These are phyloP conservation scores for Napeogenes inachia DNA, from an alignment of 2,888 invertebrate genomes.

Conservation along the genomic window DNA sequence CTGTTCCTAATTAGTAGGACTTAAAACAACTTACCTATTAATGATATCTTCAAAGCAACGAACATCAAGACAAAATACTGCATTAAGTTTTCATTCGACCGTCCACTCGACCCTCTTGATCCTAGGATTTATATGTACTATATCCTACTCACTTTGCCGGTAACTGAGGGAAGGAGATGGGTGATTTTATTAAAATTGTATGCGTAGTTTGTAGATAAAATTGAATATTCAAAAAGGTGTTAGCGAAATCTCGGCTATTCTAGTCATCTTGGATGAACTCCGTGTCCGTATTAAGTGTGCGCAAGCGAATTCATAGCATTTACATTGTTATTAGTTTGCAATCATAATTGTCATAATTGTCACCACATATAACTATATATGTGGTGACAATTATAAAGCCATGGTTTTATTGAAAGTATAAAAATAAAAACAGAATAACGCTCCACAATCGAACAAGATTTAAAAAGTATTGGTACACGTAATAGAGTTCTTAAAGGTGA, in stretches of 20 bases:
- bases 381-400: too few species aligned
- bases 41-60: constrained; percentile 35
- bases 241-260: constrained; percentile 65
- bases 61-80: constrained; percentile 38
- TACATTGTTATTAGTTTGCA: not conserved
- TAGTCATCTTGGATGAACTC: constrained; percentile 43
- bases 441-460: not conserved
- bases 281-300: constrained; percentile 38
- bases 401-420: too few species aligned
- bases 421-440: too few species aligned
- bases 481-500: not conserved
- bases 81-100: constrained; percentile 52
- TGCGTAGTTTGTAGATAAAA: constrained; percentile 60
- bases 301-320: not conserved
- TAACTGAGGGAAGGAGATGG: constrained; percentile 23
- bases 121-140: constrained; percentile 50
- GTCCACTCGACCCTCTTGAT: constrained; percentile 50
- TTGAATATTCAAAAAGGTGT: constrained; percentile 72
- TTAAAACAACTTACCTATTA: constrained; percentile 27
- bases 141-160: constrained; percentile 39
- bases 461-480: not conserved
- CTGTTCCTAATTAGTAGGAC: constrained; percentile 17
- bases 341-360: too few species aligned
- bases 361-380: too few species aligned
- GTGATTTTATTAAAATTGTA: constrained; percentile 52